Conservation (phyloP, 2,113 vertebrate genomes). For the Poeciliopsis turrubarensis region DNA sequence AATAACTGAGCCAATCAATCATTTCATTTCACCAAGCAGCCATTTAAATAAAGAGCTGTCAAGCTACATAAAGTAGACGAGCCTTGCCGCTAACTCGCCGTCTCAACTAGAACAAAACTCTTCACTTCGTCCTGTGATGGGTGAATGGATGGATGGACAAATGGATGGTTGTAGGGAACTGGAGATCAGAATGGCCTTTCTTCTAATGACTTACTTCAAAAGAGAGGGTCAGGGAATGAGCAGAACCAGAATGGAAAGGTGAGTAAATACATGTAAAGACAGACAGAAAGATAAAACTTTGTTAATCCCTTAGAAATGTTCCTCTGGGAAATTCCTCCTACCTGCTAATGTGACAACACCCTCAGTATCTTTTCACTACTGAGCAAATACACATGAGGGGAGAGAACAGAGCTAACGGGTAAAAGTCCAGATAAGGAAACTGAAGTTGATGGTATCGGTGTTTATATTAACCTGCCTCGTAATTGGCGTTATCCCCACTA, state of each 20-base stretch:
- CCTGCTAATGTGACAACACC: slow-evolving; percentile 47
- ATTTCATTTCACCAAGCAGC: no score
- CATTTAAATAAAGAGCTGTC: no score
- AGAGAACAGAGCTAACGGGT: slow-evolving; percentile 19
- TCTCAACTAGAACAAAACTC: no score
- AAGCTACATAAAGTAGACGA: no score
- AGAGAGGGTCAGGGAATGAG: slow-evolving; percentile 45
- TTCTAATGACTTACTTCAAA: slow-evolving; percentile 66
- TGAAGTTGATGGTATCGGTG: slow-evolving; percentile 32
- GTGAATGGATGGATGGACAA: not conserved
- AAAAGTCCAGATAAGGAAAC: slow-evolving; percentile 32
- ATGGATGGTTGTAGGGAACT: not conserved
- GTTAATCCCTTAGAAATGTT: no score
- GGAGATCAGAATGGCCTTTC: slow-evolving; percentile 47
- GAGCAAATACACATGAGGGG: slow-evolving; percentile 57
- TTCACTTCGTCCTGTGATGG: no score
- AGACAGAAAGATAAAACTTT: no score
- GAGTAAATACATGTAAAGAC: slow-evolving; percentile 49
- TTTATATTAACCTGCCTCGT: slow-evolving; percentile 29
- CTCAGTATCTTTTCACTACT: slow-evolving; percentile 55
- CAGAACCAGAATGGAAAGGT: slow-evolving; percentile 53
- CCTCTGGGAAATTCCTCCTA: slow-evolving; percentile 5
- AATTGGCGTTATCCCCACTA: slow-evolving; percentile 48
- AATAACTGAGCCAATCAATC: no score
- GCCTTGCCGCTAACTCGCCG: no score